Base-by-base conservation (phyloP, 2,113 vertebrate species). In the Hipposideros armiger region DNA sequence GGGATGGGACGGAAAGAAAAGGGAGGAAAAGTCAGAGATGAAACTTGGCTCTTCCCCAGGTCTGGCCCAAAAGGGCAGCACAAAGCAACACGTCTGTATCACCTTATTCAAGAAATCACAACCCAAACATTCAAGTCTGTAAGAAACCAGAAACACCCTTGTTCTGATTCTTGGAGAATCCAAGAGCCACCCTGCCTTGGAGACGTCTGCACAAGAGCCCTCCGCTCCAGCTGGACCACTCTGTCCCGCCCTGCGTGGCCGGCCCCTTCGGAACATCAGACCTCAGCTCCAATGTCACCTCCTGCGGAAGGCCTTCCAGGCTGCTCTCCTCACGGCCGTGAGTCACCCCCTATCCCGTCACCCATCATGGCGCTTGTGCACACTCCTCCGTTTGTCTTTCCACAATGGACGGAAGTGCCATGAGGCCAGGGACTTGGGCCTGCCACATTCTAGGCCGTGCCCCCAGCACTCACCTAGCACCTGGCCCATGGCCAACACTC, bases 311-410 rank as follows among this genome's bases (percentile, higher is more conserved):
- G 47, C 30, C 10, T 14, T 15, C 60, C n/a, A 2, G 0, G 30
- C 28, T 0, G 0, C 20, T 7, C 14, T 26, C 10, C 22, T 7
- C 8, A 45, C 8, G 30, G 36, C 19, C 17, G 40, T 0, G 0
- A 11, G 50, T 14, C 56, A 45, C 47, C 17, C 56, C 7, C 28
- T 7, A 10, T 16, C 32, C 26, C 3, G 0, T 8, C 60, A 30
- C 28, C 13, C 7, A 4, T 3, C 3, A 16, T 0, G 3, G 22
- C 42, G 26, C 42, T 1, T 6, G 15, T 4, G 20, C 11, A 1
- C 47, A 4, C 17, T 5, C 36, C 30, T 4, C 4, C 3, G 0
- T 11, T 28, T 4, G 4, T 20, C 20, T 52, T 32, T 66, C 88
- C 62, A 4, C 54, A 5, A 7, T 0, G 7, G 70, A 15, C 2